phyloP scores from a whole-genome alignment of 1,140 invertebrate species.

The Tetramorium alpestre region DNA sequence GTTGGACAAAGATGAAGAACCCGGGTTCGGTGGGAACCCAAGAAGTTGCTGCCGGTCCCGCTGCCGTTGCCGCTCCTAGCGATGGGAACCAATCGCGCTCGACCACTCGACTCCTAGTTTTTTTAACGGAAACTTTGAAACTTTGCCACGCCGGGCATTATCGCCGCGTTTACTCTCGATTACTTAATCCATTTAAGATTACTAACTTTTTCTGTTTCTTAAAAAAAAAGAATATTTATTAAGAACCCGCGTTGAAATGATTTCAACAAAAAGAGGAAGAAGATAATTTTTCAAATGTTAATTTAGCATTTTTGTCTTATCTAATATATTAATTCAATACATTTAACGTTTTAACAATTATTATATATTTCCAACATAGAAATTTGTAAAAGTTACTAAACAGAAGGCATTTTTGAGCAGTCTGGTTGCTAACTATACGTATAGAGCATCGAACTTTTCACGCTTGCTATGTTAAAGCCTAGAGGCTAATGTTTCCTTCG shows the following conservation, averaged over 20 bases:
- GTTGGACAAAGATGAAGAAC: conserved; percentile 67
- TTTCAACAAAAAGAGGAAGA: neutral
- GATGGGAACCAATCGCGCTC: conserved; percentile 69
- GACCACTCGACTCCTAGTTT: conserved; percentile 29
- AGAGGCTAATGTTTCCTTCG: conserved; percentile 12
- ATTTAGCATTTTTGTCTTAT: neutral
- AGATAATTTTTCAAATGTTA: neutral
- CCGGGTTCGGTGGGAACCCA: conserved; percentile 76
- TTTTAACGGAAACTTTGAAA: conserved; percentile 18
- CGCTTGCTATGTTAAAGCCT: conserved; percentile 5
- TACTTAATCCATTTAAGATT: neutral
- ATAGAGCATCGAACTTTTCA: neutral
- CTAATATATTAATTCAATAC: neutral
- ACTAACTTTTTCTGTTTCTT: neutral
- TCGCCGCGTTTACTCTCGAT: neutral
- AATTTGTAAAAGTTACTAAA: neutral
- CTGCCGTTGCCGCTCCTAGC: conserved; percentile 63
- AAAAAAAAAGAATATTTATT: neutral
- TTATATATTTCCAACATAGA: neutral
- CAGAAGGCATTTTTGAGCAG: conserved; percentile 1
- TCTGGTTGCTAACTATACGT: neutral
- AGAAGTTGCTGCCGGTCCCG: conserved; percentile 75
- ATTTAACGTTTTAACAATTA: neutral
- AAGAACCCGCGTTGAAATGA: neutral
- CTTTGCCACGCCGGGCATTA: neutral